Evolutionary conservation across 2,797 vertebrate species (phyloP), one percentile per base, ranked within the genome.

Genomic region (Ctenopoma multispine): DNA sequence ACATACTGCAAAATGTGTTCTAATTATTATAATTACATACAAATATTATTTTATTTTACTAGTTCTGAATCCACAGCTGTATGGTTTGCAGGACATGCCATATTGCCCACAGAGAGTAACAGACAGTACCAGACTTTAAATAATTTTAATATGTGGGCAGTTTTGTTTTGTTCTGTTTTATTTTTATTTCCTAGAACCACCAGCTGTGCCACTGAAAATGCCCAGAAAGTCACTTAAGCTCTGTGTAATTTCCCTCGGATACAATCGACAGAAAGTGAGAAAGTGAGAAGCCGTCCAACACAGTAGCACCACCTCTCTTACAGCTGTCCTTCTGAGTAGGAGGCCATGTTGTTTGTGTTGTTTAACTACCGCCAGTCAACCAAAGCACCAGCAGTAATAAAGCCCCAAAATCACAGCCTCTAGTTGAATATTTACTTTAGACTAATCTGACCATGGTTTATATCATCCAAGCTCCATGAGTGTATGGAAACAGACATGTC

Each of bases 401-500:
- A 87, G 73, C 54, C 75, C 69, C 57, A 55, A 81, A 83, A 84
- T 92, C 87, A 85, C 87, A 89, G 81, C 63, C 84, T 57, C 24
- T 36, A 43, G 69, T 64, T 84, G 81, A 80, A 82, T 91, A 86
- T 93, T 92, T 92, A 90, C 85, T 81, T 79, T 83, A 44, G 71
- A 87, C 86, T 92, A 85, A 91, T 89, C 89, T 87, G 80, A 79
- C 47, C 78, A 53, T 89, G 90, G 89, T 92, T 92, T 91, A 83
- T 89, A 86, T 89, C 87, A 90, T 77, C 78, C 23, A 24, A 79
- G 79, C 69, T 75, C 59, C 69, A 59, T 21, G 78, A 68, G 78
- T 79, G 75, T 82, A 87, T 81, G 81, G 72, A 86, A 85, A 50
- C 69, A 82, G 89, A 88, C 85, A 70, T 73, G 82, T 81, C 69